phyloP scores from a whole-genome alignment of 1,140 invertebrate species.

The Nilaparvata lugens region DNA sequence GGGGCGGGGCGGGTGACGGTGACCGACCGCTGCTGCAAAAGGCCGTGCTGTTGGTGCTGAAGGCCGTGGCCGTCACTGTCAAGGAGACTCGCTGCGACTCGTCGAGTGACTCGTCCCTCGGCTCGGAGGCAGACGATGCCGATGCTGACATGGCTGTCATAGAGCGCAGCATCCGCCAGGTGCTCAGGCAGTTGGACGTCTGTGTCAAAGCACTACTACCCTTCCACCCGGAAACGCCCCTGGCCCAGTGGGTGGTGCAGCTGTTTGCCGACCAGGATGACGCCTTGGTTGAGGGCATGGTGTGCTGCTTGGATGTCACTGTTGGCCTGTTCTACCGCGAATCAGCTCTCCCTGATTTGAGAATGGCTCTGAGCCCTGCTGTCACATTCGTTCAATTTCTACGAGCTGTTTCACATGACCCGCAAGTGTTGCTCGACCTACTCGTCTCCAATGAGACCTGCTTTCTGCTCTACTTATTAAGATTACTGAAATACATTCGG shows the following conservation, averaged over 20 bases:
- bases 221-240: conserved; percentile 76
- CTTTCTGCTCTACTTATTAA: conserved; percentile 75
- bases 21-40: conserved; percentile 66
- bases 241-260: conserved; percentile 80
- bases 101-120: conserved; percentile 57
- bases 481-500: conserved; percentile 76
- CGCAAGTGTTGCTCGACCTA: conserved; percentile 73
- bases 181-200: conserved; percentile 62
- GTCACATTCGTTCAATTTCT: conserved; percentile 77
- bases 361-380: conserved; percentile 70
- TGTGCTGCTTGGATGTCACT: conserved; percentile 79
- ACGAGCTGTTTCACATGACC: conserved; percentile 70
- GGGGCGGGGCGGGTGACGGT: conserved; percentile 40
- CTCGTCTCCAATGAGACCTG: conserved; percentile 86
- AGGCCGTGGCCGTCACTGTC: conserved; percentile 80
- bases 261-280: conserved; percentile 86
- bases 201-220: conserved; percentile 72
- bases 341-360: conserved; percentile 59
- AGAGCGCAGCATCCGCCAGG: conserved; percentile 73
- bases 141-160: conserved; percentile 83
- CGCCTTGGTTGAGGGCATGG: conserved; percentile 84
- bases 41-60: conserved; percentile 72
- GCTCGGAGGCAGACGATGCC: conserved; percentile 72
- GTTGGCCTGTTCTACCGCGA: conserved; percentile 73
- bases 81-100: conserved; percentile 80